These are phyloP conservation scores for Semnornis frantzii DNA, from an alignment of 2,113 vertebrate species.

Conservation along the genomic window DNA sequence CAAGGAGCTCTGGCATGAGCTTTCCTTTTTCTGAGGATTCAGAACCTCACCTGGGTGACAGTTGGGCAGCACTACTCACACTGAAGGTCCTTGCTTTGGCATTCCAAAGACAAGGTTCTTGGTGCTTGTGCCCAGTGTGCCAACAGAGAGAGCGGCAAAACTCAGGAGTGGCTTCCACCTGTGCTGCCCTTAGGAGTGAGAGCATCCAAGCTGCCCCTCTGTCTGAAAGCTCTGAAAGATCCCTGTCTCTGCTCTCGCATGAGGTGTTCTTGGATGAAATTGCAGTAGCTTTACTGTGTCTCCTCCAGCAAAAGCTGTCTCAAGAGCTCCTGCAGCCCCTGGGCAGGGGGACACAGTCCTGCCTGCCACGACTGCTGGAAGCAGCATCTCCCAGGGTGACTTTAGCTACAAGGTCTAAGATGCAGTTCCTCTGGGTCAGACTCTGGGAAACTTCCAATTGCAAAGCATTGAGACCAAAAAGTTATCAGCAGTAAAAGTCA, in stretches of 20 bases:
- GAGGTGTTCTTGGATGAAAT: background rate
- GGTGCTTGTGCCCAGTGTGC: background rate
- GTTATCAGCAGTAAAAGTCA: background rate
- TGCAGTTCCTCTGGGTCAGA: background rate
- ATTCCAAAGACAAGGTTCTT: background rate
- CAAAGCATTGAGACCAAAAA: background rate
- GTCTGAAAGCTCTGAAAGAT: background rate
- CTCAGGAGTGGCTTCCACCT: background rate
- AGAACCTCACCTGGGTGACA: background rate
- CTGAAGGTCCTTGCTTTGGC: background rate
- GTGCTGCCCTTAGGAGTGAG: background rate
- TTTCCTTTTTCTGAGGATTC: background rate
- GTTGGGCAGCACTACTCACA: background rate
- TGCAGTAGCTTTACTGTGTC: background rate
- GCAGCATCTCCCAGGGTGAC: background rate
- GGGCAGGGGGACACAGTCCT: background rate
- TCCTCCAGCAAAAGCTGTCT: background rate
- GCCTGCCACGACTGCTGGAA: background rate
- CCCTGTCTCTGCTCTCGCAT: accelerated
- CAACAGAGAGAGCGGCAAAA: background rate
- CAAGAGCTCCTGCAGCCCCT: background rate
- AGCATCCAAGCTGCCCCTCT: background rate
- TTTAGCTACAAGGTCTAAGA: background rate
- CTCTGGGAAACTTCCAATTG: background rate
- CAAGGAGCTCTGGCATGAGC: background rate